Evolutionary conservation across 2,797 vertebrate genomes (phyloP).

Genomic region (Etheostoma perlongum): DNA sequence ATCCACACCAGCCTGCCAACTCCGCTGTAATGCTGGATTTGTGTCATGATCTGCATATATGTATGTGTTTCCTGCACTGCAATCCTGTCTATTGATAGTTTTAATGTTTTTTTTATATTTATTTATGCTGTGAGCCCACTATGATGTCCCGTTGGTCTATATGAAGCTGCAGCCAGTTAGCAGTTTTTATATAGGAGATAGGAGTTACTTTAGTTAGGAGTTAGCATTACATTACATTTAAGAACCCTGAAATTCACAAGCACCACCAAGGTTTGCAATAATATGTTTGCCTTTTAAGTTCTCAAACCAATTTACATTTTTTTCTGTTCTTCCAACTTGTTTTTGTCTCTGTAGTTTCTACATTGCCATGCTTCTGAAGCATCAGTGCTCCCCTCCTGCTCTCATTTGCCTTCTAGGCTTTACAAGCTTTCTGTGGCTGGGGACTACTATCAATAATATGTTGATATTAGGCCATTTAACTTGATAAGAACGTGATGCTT

Average conservation of each 20-base stretch:
- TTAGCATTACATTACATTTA: background rate
- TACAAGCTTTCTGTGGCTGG: slow-evolving; percentile 35
- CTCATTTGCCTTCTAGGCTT: slow-evolving; percentile 27
- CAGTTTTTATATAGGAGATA: too few relatives aligned
- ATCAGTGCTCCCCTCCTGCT: slow-evolving; percentile 3
- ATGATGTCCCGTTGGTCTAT: background rate
- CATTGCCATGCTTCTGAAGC: slow-evolving; percentile 2
- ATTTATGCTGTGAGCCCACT: background rate
- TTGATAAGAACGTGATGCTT: slow-evolving; percentile 61
- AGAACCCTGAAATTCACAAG: slow-evolving; percentile 8
- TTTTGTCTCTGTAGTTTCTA: slow-evolving; percentile 1
- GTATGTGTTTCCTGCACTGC: background rate
- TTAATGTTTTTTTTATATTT: background rate
- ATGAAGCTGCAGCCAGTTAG: background rate
- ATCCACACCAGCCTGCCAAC: slow-evolving; percentile 39
- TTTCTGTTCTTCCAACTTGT: background rate
- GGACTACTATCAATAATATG: slow-evolving; percentile 54
- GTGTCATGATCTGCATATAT: slow-evolving; percentile 18
- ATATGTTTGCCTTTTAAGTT: slow-evolving; percentile 2
- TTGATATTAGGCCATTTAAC: slow-evolving; percentile 60
- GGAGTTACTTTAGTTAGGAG: background rate
- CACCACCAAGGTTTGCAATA: slow-evolving; percentile 6
- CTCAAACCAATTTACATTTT: background rate
- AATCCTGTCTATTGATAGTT: background rate
- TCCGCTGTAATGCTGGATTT: slow-evolving; percentile 23